Evolutionary conservation across 2,888 invertebrate species (phyloP), one percentile per base, ranked within the genome.

Genomic region (Clusia tigrina): DNA sequence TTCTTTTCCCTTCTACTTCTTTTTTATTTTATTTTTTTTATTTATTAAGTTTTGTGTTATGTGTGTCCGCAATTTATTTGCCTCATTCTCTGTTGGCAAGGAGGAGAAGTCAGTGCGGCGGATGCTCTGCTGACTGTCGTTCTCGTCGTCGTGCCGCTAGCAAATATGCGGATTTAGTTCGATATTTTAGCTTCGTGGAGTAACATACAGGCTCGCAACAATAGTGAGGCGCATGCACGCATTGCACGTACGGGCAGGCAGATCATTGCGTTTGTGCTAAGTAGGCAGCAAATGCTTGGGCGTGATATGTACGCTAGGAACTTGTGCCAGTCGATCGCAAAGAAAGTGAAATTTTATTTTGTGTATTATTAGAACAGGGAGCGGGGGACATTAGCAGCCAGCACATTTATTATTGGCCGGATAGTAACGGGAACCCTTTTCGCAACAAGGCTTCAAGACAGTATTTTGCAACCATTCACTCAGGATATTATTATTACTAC

Each of bases 41-140:
- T n/a, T n/a, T n/a, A n/a, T n/a, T n/a, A n/a, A n/a, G n/a, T n/a
- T n/a, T n/a, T n/a, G n/a, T n/a, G n/a, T n/a, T n/a, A n/a, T n/a
- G 60, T 61, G 57, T 5, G 63, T 66, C 60, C 66, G 67, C 63
- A 62, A 46, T 63, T 65, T 63, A 60, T 60, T 64, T 57, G 58
- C 63, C 58, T 52, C 60, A 32, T 12, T 32, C 6, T 32, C 32
- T n/a, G n/a, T n/a, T 32, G 32, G 12, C 32, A 32, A 42, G 15
- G n/a, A 42, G 15, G n/a, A 42, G 15, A 48, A 48, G 48, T 48
- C 2, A 12, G 12, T 12, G 32, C 6, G 42, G 3, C n/a, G 9
- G 20, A 18, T 48, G 48, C 48, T 18, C 48, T 22, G 22, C 48
- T n/a, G n/a, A n/a, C n/a, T n/a, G n/a, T n/a, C n/a, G n/a, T n/a